phyloP scores from a whole-genome alignment of 2,113 vertebrate species.

The Microcebus lehilahytsara region DNA sequence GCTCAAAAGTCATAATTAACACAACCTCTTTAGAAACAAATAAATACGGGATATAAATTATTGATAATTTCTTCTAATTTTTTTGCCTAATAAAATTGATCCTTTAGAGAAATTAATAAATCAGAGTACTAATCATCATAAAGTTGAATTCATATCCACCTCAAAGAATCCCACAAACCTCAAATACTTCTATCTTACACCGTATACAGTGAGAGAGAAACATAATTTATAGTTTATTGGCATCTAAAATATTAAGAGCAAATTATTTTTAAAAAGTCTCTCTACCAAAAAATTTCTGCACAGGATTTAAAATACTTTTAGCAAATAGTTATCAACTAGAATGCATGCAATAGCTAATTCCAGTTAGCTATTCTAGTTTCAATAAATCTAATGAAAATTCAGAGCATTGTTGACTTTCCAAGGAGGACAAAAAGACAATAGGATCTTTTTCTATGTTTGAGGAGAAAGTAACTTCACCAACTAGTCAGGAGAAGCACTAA shows the following conservation, averaged over 20 bases:
- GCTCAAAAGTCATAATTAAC: slow-evolving; percentile 3
- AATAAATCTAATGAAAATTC: not conserved
- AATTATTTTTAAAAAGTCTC: not conserved
- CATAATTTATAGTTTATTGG: not conserved
- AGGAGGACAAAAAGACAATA: not conserved
- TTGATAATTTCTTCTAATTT: not conserved
- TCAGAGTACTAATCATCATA: not conserved
- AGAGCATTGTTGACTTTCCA: not conserved
- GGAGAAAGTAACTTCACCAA: not conserved
- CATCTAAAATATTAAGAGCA: not conserved
- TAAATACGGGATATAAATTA: not conserved
- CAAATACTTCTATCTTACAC: not conserved
- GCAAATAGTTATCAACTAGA: not conserved
- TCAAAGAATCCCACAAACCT: not conserved
- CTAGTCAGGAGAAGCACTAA: not conserved
- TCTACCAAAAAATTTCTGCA: not conserved
- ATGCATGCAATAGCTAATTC: not conserved
- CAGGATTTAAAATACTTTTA: too few species aligned
- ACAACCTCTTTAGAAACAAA: not conserved
- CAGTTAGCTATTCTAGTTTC: not conserved
- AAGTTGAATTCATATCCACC: not conserved
- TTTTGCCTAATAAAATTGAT: not conserved
- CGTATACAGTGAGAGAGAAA: not conserved
- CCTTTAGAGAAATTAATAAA: slow-evolving; percentile 29
- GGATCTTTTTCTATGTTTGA: not conserved